phyloP scores from a whole-genome alignment of 92 coral and sea anemone species.

The Porites lobata region DNA sequence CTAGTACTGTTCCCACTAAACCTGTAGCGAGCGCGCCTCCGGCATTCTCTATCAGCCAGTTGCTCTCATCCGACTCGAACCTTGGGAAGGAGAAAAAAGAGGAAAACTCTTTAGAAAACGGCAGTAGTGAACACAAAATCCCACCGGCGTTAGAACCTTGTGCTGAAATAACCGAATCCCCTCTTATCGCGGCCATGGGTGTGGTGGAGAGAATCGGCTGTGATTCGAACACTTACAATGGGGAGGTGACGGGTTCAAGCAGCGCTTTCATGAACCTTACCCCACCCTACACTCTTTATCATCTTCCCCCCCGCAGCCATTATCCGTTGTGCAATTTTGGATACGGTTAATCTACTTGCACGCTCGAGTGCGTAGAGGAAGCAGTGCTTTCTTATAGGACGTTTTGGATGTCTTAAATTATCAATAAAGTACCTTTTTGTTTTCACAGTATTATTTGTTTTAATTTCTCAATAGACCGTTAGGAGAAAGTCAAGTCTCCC shows the following conservation, averaged over 20 bases:
- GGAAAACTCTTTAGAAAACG: conserved; percentile 51
- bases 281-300: background rate
- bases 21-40: conserved; percentile 63
- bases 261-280: background rate
- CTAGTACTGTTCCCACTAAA: conserved; percentile 37
- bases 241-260: conserved; percentile 65
- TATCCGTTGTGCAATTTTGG: background rate
- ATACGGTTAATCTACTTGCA: background rate
- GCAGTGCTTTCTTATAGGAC: conserved; percentile 59
- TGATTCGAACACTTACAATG: conserved; percentile 79
- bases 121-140: conserved; percentile 79
- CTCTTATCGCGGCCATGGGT: conserved; percentile 83
- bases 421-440: conserved; percentile 37
- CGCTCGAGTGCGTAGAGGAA: background rate
- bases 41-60: conserved; percentile 83
- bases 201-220: conserved; percentile 80
- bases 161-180: conserved; percentile 65
- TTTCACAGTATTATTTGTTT: conserved; percentile 14
- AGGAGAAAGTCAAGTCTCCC: no score
- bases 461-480: conserved; percentile 1
- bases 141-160: conserved; percentile 63
- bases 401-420: conserved; percentile 47
- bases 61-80: conserved; percentile 80
- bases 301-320: background rate
- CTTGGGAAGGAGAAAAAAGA: conserved; percentile 48